These are phyloP conservation scores for Diplosoma virens DNA, from an alignment of 23 tunicate species.

Conservation along the genomic window DNA sequence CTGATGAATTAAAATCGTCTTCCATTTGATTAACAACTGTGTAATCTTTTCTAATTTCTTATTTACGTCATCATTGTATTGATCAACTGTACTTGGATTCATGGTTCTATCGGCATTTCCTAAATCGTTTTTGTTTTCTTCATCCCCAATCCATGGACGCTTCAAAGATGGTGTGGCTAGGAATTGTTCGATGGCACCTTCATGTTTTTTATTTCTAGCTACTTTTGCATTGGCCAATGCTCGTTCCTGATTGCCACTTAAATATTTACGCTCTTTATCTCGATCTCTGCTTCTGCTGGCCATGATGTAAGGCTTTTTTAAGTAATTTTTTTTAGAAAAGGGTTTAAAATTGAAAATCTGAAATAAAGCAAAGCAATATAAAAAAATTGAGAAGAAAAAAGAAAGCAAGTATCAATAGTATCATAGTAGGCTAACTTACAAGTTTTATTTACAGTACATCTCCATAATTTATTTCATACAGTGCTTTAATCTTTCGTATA, in stretches of 20 bases:
- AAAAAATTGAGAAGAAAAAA: no score
- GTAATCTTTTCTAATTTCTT: not conserved
- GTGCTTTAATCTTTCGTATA: no score
- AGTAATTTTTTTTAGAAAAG: no score
- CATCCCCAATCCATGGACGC: not conserved
- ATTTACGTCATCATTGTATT: not conserved
- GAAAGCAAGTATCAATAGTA: no score
- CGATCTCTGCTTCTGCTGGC: conserved; percentile 1
- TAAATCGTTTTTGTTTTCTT: not conserved
- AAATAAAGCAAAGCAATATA: no score
- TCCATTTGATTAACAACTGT: not conserved
- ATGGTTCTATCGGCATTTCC: not conserved
- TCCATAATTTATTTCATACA: no score
- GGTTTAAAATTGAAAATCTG: no score
- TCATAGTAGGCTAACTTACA: no score
- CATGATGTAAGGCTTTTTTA: conserved; percentile 11
- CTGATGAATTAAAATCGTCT: conserved; percentile 1
- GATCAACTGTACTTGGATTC: not conserved
- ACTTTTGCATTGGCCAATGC: conserved; percentile 14
- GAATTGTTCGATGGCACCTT: not conserved
- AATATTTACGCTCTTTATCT: conserved; percentile 6
- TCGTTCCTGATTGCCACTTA: conserved; percentile 6
- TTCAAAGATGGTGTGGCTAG: not conserved
- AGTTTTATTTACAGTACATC: no score
- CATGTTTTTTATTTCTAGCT: not conserved